These are phyloP conservation scores for Larimichthys crocea DNA, from an alignment of 2,113 vertebrate species.

Conservation along the genomic window DNA sequence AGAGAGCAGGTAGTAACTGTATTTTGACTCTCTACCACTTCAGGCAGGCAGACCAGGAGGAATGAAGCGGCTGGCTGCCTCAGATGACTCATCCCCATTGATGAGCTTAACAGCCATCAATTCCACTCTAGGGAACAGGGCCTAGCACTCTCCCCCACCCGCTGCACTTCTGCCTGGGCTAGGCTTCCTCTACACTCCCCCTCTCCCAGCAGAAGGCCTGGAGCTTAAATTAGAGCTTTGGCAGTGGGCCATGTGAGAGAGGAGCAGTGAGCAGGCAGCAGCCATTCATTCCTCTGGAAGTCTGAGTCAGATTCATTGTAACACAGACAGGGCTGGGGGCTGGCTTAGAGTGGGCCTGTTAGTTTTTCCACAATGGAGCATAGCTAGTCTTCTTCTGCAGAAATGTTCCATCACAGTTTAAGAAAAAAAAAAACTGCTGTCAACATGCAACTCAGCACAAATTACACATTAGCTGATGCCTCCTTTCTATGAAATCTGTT, in stretches of 20 bases:
- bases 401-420: constrained; percentile 40
- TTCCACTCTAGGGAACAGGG: constrained; percentile 78
- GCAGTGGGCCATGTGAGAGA: constrained; percentile 74
- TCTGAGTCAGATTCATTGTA: constrained; percentile 73
- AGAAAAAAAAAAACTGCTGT: constrained; percentile 7
- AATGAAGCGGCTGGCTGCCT: constrained; percentile 74
- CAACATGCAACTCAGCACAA: constrained; percentile 46
- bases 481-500: constrained; percentile 2
- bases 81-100: constrained; percentile 84
- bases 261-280: constrained; percentile 63
- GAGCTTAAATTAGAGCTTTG: constrained; percentile 81
- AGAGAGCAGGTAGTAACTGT: constrained; percentile 58
- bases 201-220: constrained; percentile 74
- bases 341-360: constrained; percentile 38
- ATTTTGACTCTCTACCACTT: constrained; percentile 63
- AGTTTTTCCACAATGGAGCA: constrained; percentile 60
- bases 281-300: constrained; percentile 78
- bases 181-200: constrained; percentile 74
- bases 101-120: constrained; percentile 85
- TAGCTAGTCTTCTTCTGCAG: constrained; percentile 30
- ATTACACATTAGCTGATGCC: constrained; percentile 7
- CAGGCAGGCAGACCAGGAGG: constrained; percentile 62
- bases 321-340: constrained; percentile 49
- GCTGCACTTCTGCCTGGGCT: constrained; percentile 66
- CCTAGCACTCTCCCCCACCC: constrained; percentile 60